Conservation (phyloP, 2,888 invertebrate species). For the Athalia cordata region DNA sequence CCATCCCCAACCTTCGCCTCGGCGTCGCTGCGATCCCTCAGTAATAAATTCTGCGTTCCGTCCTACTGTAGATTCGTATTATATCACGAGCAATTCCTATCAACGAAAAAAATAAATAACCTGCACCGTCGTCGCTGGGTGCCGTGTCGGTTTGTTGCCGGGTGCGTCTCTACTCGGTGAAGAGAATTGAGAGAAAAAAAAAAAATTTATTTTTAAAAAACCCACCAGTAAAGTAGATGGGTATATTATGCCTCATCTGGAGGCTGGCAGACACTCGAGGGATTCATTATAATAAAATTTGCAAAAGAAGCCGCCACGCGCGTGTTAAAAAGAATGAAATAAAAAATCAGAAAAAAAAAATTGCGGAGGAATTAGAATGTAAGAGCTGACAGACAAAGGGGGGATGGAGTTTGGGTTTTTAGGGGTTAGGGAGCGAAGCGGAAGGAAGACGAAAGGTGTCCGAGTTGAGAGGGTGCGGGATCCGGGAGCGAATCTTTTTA, state of each 20-base stretch:
- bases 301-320: constrained; percentile 46
- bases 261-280: constrained; percentile 50
- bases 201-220: background rate
- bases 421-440: constrained; percentile 2
- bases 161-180: background rate
- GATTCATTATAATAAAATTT: constrained; percentile 55
- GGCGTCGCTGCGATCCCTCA: background rate
- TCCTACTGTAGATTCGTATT: background rate
- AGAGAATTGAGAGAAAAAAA: background rate
- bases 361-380: constrained; percentile 44
- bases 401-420: constrained; percentile 2
- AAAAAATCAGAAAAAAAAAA: background rate
- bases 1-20: background rate
- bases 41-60: constrained; percentile 2
- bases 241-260: constrained; percentile 46
- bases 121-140: no score
- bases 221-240: constrained; percentile 18
- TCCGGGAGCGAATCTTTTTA: constrained; percentile 44
- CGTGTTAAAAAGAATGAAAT: background rate
- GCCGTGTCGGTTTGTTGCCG: background rate
- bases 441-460: constrained; percentile 3
- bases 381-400: constrained; percentile 19
- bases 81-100: constrained; percentile 20
- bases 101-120: constrained; percentile 39
- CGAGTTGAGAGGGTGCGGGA: background rate